These are phyloP conservation scores for Folsomia candida DNA, from an alignment of 2,888 invertebrate genomes.

Conservation along the genomic window DNA sequence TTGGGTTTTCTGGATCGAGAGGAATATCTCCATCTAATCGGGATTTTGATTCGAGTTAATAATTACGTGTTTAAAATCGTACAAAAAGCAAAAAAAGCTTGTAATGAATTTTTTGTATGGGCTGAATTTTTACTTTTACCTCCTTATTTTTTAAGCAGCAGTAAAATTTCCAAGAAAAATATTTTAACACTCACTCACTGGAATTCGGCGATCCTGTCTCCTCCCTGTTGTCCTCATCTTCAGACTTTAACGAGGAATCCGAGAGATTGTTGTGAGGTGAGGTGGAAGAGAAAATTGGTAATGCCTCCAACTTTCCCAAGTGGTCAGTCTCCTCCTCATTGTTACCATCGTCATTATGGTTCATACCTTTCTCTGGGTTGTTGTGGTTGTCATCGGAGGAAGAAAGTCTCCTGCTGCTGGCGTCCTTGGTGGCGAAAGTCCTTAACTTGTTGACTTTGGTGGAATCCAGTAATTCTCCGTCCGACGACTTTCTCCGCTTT, in stretches of 20 bases:
- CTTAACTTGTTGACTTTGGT: too few relatives aligned
- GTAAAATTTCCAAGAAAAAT: neutral
- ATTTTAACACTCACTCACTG: constrained; percentile 28
- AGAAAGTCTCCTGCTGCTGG: neutral
- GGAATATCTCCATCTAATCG: constrained; percentile 62
- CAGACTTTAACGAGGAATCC: constrained; percentile 55
- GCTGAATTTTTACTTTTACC: too few relatives aligned
- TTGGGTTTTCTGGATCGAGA: constrained; percentile 85
- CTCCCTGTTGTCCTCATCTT: constrained; percentile 52
- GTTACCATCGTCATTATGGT: too few relatives aligned
- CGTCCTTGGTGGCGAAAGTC: neutral
- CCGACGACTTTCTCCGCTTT: neutral
- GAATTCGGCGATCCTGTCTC: constrained; percentile 58
- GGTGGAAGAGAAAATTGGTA: constrained; percentile 53
- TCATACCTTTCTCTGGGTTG: neutral
- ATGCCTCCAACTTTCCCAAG: constrained; percentile 25
- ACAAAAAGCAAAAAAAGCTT: neutral
- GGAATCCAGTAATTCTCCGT: neutral
- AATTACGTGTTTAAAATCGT: neutral
- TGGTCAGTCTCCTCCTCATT: constrained; percentile 5
- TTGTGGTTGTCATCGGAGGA: neutral
- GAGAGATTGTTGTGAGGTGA: constrained; percentile 52
- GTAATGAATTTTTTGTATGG: too few relatives aligned
- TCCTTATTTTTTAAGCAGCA: neutral
- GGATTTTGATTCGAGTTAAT: too few relatives aligned